Percentiles rank a stretch among this genome's conserved stretches.
phyloP scores from a whole-genome alignment of 1,140 invertebrate genomes.

The Parasteatoda tepidariorum region DNA sequence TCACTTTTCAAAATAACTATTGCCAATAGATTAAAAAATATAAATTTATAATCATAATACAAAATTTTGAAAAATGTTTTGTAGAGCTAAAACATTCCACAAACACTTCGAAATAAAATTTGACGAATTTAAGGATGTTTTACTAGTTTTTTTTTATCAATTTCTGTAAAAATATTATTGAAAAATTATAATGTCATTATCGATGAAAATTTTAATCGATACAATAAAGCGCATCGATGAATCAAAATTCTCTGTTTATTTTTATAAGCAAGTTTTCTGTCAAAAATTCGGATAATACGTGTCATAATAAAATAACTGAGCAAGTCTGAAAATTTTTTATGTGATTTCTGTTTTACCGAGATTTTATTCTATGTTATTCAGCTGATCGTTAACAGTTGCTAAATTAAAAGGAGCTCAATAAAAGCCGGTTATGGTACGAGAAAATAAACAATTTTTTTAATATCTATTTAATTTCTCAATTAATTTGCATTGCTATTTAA shows the following conservation, averaged over 20 bases:
- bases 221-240: background rate
- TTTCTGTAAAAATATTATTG: background rate
- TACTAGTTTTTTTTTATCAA: too few species aligned
- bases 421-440: too few species aligned
- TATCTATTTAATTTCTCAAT: too few species aligned
- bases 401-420: too few species aligned
- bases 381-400: too few species aligned
- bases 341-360: too few species aligned
- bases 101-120: background rate
- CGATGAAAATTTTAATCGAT: background rate
- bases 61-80: background rate
- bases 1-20: background rate
- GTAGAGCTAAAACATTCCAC: background rate
- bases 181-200: background rate
- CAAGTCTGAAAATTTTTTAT: too few species aligned
- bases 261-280: slow-evolving; percentile 26
- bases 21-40: background rate
- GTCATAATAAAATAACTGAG: slow-evolving; percentile 11
- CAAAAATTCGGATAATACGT: slow-evolving; percentile 23
- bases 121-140: background rate
- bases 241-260: slow-evolving; percentile 14
- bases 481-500: too few species aligned
- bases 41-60: background rate
- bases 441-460: too few species aligned
- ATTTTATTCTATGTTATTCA: too few species aligned